Percentiles rank a stretch among this genome's conserved stretches.
These are phyloP conservation scores for Sylvicola fuscatus DNA, from an alignment of 2,888 invertebrate genomes.

Conservation along the genomic window DNA sequence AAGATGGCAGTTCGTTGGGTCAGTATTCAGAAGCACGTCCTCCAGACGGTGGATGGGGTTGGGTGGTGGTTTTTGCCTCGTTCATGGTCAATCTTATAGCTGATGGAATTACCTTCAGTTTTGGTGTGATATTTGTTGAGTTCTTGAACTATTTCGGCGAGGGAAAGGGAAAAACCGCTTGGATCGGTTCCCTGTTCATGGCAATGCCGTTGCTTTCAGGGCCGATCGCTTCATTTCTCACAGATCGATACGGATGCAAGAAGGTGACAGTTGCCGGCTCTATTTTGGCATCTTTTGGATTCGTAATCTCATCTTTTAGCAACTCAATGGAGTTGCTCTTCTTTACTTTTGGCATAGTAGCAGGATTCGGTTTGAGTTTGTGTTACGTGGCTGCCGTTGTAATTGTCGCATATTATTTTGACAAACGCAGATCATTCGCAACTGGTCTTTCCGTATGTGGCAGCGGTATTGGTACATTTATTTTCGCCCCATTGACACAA, in stretches of 20 bases:
- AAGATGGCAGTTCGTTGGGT: constrained; percentile 39
- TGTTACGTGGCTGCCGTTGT: constrained; percentile 84
- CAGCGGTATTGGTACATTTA: constrained; percentile 71
- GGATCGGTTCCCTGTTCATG: constrained; percentile 81
- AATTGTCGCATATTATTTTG: constrained; percentile 78
- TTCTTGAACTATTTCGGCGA: constrained; percentile 69
- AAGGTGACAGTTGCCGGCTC: constrained; percentile 60
- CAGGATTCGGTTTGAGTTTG: constrained; percentile 66
- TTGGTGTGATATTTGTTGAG: constrained; percentile 74
- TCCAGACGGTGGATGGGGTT: constrained; percentile 84
- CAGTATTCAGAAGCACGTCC: constrained; percentile 45
- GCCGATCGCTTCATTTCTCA: constrained; percentile 64
- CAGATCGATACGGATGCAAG: constrained; percentile 66
- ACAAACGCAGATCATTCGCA: constrained; percentile 62
- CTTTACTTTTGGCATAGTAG: constrained; percentile 62
- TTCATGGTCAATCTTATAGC: constrained; percentile 81
- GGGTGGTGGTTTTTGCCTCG: constrained; percentile 77
- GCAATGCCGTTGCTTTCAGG: constrained; percentile 76
- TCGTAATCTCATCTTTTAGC: constrained; percentile 53
- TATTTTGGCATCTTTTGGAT: constrained; percentile 51
- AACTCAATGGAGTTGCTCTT: constrained; percentile 58
- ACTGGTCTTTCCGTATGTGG: constrained; percentile 76
- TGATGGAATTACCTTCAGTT: constrained; percentile 82
- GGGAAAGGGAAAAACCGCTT: constrained; percentile 69
- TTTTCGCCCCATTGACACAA: constrained; percentile 64